Percentiles rank a stretch among this genome's conserved stretches.
phyloP scores from a whole-genome alignment of 35 echinoderm and acorn worm species.

The Anneissia japonica region DNA sequence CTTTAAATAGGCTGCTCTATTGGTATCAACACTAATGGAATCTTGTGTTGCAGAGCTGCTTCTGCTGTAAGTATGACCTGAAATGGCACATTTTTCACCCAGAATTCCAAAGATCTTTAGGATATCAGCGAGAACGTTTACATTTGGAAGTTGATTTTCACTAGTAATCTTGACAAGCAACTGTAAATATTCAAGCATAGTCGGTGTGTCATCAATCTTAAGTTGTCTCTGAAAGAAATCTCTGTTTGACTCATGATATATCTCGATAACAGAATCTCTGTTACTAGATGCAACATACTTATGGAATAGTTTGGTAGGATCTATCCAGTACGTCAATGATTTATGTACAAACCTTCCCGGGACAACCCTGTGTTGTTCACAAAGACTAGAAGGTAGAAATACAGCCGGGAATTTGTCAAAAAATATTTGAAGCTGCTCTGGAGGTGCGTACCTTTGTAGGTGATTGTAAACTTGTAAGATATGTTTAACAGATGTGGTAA shows the following conservation, averaged over 20 bases:
- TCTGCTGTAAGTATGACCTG: background rate
- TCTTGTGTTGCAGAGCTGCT: no score
- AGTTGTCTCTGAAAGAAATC: background rate
- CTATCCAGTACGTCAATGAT: slow-evolving; percentile 1
- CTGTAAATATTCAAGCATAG: background rate
- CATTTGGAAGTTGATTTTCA: background rate
- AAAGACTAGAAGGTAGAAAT: background rate
- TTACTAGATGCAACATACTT: background rate
- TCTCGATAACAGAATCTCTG: background rate
- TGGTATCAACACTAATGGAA: background rate
- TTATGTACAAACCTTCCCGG: background rate
- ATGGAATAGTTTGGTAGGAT: background rate
- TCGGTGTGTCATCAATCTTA: background rate
- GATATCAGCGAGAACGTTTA: background rate
- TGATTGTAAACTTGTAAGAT: background rate
- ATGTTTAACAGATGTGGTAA: background rate
- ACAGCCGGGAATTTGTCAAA: slow-evolving; percentile 12
- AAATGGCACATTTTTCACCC: slow-evolving; percentile 6
- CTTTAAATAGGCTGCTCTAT: background rate
- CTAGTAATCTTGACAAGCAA: background rate
- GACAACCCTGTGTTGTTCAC: no score
- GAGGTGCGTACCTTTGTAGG: background rate
- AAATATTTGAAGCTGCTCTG: background rate
- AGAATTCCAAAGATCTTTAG: background rate
- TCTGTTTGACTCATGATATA: background rate